Conservation (phyloP, 2,888 invertebrate genomes). For the Brachyptera putata region DNA sequence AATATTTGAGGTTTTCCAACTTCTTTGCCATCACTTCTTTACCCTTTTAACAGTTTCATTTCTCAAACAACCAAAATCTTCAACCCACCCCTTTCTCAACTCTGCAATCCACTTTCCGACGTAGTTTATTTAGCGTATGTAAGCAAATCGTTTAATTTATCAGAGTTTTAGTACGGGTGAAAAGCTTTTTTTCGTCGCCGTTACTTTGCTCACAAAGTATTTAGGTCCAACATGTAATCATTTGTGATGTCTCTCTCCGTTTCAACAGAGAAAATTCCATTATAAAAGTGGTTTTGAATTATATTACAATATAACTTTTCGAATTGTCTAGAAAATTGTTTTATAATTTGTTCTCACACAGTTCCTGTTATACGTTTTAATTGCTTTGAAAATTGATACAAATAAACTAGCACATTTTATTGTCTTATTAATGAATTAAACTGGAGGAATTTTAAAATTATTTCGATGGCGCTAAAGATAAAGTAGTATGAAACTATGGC, state of each 20-base stretch:
- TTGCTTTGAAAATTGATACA: neutral
- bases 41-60: neutral
- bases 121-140: too few relatives aligned
- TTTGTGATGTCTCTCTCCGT: constrained; percentile 15
- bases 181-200: too few relatives aligned
- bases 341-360: constrained; percentile 11
- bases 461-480: constrained; percentile 9
- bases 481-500: constrained; percentile 1
- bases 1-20: neutral
- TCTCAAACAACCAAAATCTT: neutral
- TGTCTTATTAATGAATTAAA: neutral
- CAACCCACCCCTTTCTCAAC: too few relatives aligned
- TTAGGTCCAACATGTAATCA: constrained; percentile 13
- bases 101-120: too few relatives aligned
- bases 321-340: constrained; percentile 16
- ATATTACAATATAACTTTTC: constrained; percentile 13
- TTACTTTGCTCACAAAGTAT: too few relatives aligned
- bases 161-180: too few relatives aligned
- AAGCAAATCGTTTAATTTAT: too few relatives aligned
- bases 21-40: neutral
- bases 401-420: neutral
- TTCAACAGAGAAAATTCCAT: constrained; percentile 10
- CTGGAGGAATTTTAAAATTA: constrained; percentile 9
- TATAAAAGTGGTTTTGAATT: constrained; percentile 18
- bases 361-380: neutral